These are phyloP conservation scores for Bilobella aurantiaca DNA, from an alignment of 1,140 invertebrate genomes.

Conservation along the genomic window DNA sequence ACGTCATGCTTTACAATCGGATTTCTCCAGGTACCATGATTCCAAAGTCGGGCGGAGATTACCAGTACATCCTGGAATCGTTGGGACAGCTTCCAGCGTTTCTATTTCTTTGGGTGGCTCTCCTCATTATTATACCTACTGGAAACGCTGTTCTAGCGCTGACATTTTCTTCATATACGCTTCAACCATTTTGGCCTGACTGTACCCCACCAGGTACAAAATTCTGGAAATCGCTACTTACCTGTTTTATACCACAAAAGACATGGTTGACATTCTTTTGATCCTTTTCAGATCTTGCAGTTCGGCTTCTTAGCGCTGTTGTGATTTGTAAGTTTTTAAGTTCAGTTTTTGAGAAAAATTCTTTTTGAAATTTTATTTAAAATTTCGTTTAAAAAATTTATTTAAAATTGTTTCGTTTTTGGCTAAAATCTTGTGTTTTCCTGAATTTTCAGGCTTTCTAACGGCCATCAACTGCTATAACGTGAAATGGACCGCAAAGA, in stretches of 20 bases:
- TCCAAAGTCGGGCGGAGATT: constrained; percentile 83
- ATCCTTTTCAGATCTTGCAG: constrained; percentile 52
- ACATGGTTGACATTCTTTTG: too few species aligned
- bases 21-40: constrained; percentile 44
- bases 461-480: constrained; percentile 92
- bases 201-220: constrained; percentile 66
- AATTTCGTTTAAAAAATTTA: too few species aligned
- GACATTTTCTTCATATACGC: constrained; percentile 79
- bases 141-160: constrained; percentile 83
- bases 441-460: constrained; percentile 71
- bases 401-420: too few species aligned
- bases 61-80: constrained; percentile 80
- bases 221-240: too few species aligned
- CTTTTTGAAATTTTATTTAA: background rate
- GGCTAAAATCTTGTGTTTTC: constrained; percentile 19
- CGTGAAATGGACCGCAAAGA: constrained; percentile 85
- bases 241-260: too few species aligned
- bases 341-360: background rate
- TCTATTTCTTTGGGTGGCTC: constrained; percentile 75
- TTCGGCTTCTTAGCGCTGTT: constrained; percentile 58
- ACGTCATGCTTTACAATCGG: background rate
- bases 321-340: constrained; percentile 53
- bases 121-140: constrained; percentile 58
- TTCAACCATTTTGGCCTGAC: constrained; percentile 67
- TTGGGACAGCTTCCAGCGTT: constrained; percentile 90